phyloP scores from a whole-genome alignment of 2,888 invertebrate species.

The Quadroppia sp. region DNA sequence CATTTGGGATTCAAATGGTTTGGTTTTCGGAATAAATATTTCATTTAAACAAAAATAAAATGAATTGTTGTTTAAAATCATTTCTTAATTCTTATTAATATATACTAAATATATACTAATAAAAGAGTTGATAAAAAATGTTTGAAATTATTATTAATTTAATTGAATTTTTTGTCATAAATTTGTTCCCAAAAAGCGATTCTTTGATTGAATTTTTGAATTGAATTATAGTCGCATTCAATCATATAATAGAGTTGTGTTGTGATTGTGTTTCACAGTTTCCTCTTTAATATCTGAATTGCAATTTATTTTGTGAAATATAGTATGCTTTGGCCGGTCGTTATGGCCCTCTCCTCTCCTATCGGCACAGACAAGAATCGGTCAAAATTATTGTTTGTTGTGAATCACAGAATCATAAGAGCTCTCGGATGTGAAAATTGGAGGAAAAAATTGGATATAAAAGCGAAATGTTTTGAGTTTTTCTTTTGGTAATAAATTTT shows the following conservation, averaged over 20 bases:
- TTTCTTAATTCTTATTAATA: too few species aligned
- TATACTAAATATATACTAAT: too few species aligned
- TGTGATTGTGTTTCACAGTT: conserved; percentile 17
- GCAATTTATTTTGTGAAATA: conserved; percentile 10
- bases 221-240: not conserved
- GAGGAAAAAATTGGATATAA: not conserved
- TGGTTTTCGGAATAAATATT: conserved; percentile 14
- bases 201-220: not conserved
- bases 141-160: too few species aligned
- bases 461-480: not conserved
- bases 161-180: too few species aligned
- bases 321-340: not conserved
- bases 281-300: not conserved
- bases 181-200: not conserved
- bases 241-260: not conserved
- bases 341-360: not conserved
- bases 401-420: conserved; percentile 2
- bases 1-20: not conserved
- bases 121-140: too few species aligned
- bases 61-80: too few species aligned
- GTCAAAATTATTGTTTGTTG: conserved; percentile 25
- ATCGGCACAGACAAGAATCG: not conserved
- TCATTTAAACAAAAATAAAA: too few species aligned
- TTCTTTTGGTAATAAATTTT: conserved; percentile 1
- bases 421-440: not conserved